Base-by-base conservation (phyloP, 2,888 invertebrate species). In the Tineola bisselliella region DNA sequence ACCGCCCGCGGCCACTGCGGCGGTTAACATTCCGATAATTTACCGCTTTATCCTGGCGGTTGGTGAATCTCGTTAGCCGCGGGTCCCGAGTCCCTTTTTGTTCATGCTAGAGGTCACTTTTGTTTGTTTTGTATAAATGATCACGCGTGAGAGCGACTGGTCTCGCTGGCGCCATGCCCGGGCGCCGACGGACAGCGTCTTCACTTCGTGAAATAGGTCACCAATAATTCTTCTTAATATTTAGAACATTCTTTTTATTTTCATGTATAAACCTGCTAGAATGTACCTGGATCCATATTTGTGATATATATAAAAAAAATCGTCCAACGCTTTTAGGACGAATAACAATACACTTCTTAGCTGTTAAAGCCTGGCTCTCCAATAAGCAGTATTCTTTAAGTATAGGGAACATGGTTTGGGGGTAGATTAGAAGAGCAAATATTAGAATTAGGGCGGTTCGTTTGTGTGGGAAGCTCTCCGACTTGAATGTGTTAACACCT, bases 41-140 rank as follows among this genome's bases (percentile, higher is more conserved):
- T 86, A 87, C 84, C 84, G 84, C 84, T 84, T 84, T 81, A 84
- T 84, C 79, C 83, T 72, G 73, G 66, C 75, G 77, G 75, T 81
- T 84, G 76, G 84, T 84, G 84, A 82, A 86, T 84, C 84, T 84
- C 82, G 84, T 84, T 84, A 84, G 79, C 76, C 75, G 77, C 76
- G 73, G 75, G 77, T 73, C 77, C 73, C 78, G 81, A 75, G 81
- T 60, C 59, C 63, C 61, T 62, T 61, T 63, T 62, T 61, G 43
- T 62, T 63, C 63, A 19, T 62, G 60, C 57, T 79, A 79, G 79
- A 81, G 84, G 83, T 84, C 82, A 82, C 69, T 87, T 79, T 83
- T 87, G 84, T 87, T 87, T 87, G 84, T 86, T 86, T 87, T 87
- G 77, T 84, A 82, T 75, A 81, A 84, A 82, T 79, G 84, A 82